These are phyloP conservation scores for Diachasmimorpha longicaudata DNA, from an alignment of 1,140 invertebrate genomes.

Conservation along the genomic window DNA sequence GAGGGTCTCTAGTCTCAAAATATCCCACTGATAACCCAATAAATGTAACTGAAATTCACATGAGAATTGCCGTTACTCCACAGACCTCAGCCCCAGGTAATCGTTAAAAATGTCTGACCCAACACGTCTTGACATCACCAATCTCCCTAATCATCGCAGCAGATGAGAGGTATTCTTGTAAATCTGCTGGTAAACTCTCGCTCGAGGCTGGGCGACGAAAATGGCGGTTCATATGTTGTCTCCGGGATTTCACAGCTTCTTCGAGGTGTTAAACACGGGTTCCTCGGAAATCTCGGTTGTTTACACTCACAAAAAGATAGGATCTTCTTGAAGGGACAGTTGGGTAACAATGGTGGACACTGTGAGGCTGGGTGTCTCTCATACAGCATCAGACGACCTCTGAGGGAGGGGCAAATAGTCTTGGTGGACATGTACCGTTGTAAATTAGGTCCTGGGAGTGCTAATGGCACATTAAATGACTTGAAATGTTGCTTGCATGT, in stretches of 20 bases:
- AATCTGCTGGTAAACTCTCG: constrained; percentile 32
- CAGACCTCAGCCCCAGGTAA: too few relatives aligned
- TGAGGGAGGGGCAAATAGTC: constrained; percentile 27
- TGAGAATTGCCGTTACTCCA: too few relatives aligned
- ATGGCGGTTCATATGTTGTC: constrained; percentile 23
- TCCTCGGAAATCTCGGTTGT: background rate
- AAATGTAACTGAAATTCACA: too few relatives aligned
- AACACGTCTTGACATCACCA: too few relatives aligned
- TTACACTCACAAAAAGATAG: constrained; percentile 15
- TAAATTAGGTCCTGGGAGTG: constrained; percentile 33
- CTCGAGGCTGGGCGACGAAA: constrained; percentile 25
- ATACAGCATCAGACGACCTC: constrained; percentile 25
- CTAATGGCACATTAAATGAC: background rate
- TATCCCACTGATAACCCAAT: too few relatives aligned
- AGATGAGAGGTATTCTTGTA: constrained; percentile 12
- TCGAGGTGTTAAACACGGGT: background rate
- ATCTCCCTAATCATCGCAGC: background rate
- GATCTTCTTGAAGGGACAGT: background rate
- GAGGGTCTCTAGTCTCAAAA: too few relatives aligned
- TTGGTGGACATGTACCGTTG: constrained; percentile 25
- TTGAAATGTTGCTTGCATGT: background rate
- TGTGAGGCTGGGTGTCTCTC: constrained; percentile 5
- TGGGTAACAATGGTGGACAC: background rate
- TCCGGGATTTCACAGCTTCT: background rate
- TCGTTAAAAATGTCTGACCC: too few relatives aligned